Base-by-base conservation (phyloP, 1,140 invertebrate species). In the Gyrodactylus salaris region DNA sequence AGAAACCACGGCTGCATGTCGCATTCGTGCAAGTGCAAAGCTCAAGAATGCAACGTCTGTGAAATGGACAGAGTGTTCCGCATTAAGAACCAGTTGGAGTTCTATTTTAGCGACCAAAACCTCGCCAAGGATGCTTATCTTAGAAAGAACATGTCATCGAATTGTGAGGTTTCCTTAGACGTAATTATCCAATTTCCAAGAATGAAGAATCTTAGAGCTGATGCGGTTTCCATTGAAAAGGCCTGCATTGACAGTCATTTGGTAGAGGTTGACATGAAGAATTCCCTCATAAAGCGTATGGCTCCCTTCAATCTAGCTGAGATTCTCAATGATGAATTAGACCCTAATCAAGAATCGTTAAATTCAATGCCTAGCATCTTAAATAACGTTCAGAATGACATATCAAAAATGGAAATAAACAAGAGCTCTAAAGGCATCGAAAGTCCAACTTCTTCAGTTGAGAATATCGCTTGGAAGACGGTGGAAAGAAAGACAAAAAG, bases 101-200 rank as follows among this genome's bases (percentile, higher is more conserved):
- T 98, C 82, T 99, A 99, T 84, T 97, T 99, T 82, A 94, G 90
- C 79, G 87, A 88, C 77, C 91, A 96, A 77, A 99, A 99, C 83
- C 83, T 99, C 72, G 85, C 88, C 76, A 86, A 88, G 77, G 94
- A 98, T 80, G 91, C 95, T 81, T 99, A 93, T 82, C 83, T 99
- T 76, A 85, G 94, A 73, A 85, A 90, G 75, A 93, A 93, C 85
- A 98, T 99, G 94, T 87, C 91, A 77, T 77, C 85, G 20, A 86
- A 94, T 77, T 94, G 94, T 73, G 97, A 86, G 78, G 85, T 98
- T 73, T 89, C 91, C 7, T 85, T 98, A 22, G 87, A 86, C 74
- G 82, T 97, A 68, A 92, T 99, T 72, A 90, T 90, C 26, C 91
- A 89, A 21, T 99, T 99, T 82, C 88, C 91, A 81, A 85, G 94